Percentiles rank a stretch among this genome's conserved stretches.
phyloP scores from a whole-genome alignment of 2,797 vertebrate species.

The Schizothorax lantsangensis region DNA sequence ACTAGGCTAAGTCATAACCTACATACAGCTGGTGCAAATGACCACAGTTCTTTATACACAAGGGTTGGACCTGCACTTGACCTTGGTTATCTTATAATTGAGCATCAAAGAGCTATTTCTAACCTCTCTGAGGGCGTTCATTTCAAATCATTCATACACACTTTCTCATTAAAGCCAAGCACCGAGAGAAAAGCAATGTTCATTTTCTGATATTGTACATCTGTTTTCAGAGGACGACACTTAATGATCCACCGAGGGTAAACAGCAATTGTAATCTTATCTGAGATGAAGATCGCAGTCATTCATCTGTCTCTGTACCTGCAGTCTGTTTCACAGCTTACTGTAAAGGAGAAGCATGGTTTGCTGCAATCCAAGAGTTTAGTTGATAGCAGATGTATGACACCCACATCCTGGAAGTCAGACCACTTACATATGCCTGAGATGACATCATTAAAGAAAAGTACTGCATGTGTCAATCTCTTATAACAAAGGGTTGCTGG shows the following conservation, averaged over 20 bases:
- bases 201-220: constrained; percentile 17
- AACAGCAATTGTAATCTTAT: constrained; percentile 36
- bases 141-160: constrained; percentile 26
- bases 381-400: neutral
- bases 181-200: neutral
- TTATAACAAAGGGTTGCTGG: neutral
- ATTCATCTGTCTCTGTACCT: neutral
- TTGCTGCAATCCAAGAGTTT: neutral
- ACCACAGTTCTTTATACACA: neutral
- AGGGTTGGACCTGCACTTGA: neutral
- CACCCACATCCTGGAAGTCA: constrained; percentile 18
- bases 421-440: neutral
- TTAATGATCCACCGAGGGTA: constrained; percentile 34
- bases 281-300: constrained; percentile 19
- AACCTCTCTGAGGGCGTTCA: neutral
- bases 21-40: neutral
- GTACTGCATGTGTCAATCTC: neutral
- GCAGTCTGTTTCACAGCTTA: constrained; percentile 30
- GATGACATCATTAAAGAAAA: neutral
- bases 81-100: neutral
- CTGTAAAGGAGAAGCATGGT: constrained; percentile 17
- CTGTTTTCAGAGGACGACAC: constrained; percentile 19
- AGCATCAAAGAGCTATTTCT: constrained; percentile 1
- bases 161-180: constrained; percentile 32
- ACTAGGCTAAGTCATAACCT: neutral